phyloP scores from a whole-genome alignment of 2,888 invertebrate genomes.

The Taenaris catops region DNA sequence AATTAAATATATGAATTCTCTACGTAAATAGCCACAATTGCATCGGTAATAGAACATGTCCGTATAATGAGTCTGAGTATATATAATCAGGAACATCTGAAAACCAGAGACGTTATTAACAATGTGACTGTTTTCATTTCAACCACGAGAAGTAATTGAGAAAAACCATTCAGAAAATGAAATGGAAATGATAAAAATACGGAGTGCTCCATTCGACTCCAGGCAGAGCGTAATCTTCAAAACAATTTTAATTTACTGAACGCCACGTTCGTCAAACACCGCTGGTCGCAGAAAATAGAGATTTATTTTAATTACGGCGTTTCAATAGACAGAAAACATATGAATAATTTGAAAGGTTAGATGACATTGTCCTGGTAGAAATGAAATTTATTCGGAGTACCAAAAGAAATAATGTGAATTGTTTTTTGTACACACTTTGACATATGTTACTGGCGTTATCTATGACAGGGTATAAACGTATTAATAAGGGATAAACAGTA shows the following conservation, averaged over 20 bases:
- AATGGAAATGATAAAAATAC: conserved; percentile 25
- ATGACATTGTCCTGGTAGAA: background rate
- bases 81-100: too few species aligned
- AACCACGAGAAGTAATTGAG: conserved; percentile 1
- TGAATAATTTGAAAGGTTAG: conserved; percentile 1
- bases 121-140: conserved; percentile 1
- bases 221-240: conserved; percentile 23
- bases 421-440: too few species aligned
- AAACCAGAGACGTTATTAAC: background rate
- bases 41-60: too few species aligned
- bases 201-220: conserved; percentile 19
- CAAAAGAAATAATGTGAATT: too few species aligned
- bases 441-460: too few species aligned
- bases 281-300: conserved; percentile 20
- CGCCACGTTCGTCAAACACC: conserved; percentile 25
- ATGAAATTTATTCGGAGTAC: too few species aligned
- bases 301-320: conserved; percentile 16
- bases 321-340: background rate
- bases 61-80: too few species aligned
- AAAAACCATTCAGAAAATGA: conserved; percentile 20
- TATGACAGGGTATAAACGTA: too few species aligned
- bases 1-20: too few species aligned
- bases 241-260: conserved; percentile 31
- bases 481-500: too few species aligned
- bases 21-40: too few species aligned